phyloP scores from a whole-genome alignment of 2,888 invertebrate species.

The Timandra comae region DNA sequence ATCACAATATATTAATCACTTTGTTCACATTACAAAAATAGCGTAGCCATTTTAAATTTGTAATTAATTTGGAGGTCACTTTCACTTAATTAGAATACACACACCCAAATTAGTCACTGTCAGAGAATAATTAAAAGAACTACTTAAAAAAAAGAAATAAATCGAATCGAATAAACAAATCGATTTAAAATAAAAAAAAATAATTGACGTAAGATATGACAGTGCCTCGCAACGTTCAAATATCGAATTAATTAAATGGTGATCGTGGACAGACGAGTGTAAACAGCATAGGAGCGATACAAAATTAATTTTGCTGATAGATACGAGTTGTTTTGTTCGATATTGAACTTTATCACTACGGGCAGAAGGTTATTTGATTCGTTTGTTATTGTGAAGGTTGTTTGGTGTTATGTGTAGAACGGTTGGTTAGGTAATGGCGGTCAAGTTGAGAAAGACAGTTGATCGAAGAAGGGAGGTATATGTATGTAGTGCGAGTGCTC shows the following conservation, averaged over 20 bases:
- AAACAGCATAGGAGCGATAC: slow-evolving; percentile 59
- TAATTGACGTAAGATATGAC: slow-evolving; percentile 39
- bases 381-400: slow-evolving; percentile 20
- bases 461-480: slow-evolving; percentile 68
- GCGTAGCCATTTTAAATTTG: slow-evolving; percentile 15
- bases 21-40: slow-evolving; percentile 19
- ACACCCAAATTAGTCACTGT: slow-evolving; percentile 4
- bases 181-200: slow-evolving; percentile 24
- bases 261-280: slow-evolving; percentile 56
- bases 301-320: slow-evolving; percentile 34
- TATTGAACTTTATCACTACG: slow-evolving; percentile 36
- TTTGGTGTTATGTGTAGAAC: slow-evolving; percentile 55
- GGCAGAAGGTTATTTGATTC: slow-evolving; percentile 21
- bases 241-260: slow-evolving; percentile 69
- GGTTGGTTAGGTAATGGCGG: slow-evolving; percentile 68
- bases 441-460: slow-evolving; percentile 48
- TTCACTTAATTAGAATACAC: slow-evolving; percentile 16
- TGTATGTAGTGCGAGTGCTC: slow-evolving; percentile 50
- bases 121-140: background rate
- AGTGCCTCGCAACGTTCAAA: slow-evolving; percentile 56
- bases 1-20: slow-evolving; percentile 22
- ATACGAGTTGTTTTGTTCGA: slow-evolving; percentile 22
- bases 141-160: slow-evolving; percentile 1
- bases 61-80: slow-evolving; percentile 7
- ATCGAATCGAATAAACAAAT: slow-evolving; percentile 3